phyloP scores from a whole-genome alignment of 2,113 vertebrate species.

The Crotalus tigris region DNA sequence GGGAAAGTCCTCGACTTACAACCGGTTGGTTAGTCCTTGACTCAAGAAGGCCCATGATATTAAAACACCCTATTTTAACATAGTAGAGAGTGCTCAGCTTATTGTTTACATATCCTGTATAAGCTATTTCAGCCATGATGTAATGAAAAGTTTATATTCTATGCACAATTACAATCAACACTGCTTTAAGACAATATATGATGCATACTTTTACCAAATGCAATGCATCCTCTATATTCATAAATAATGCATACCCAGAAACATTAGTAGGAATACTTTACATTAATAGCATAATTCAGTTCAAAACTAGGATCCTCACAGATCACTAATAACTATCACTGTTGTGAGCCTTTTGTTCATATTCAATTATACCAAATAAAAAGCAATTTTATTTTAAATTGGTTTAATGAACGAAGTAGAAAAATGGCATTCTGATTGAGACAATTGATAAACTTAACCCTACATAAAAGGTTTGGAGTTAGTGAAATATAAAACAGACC shows the following conservation, averaged over 20 bases:
- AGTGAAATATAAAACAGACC: constrained; percentile 29
- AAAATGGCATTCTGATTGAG: constrained; percentile 35
- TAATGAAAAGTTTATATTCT: not conserved
- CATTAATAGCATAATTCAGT: not conserved
- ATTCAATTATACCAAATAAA: not conserved
- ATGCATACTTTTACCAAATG: not conserved
- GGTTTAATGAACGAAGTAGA: not conserved
- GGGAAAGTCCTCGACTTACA: too few species aligned
- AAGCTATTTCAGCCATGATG: not conserved
- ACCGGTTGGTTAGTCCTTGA: too few species aligned
- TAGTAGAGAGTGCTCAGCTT: not conserved
- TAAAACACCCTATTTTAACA: not conserved
- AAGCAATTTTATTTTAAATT: not conserved
- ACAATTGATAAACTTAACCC: constrained; percentile 55
- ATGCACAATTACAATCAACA: not conserved
- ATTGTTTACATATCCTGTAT: not conserved
- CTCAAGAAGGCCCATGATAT: not conserved
- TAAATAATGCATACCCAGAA: not conserved
- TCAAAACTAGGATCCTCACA: constrained; percentile 44
- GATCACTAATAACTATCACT: not conserved
- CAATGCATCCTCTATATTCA: not conserved
- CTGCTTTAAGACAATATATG: not conserved
- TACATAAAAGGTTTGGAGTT: constrained; percentile 30
- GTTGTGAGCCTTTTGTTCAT: not conserved
- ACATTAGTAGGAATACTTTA: not conserved